Evolutionary conservation across 2,113 vertebrate species (phyloP), one percentile per base, ranked within the genome.

Genomic region (Solea senegalensis): DNA sequence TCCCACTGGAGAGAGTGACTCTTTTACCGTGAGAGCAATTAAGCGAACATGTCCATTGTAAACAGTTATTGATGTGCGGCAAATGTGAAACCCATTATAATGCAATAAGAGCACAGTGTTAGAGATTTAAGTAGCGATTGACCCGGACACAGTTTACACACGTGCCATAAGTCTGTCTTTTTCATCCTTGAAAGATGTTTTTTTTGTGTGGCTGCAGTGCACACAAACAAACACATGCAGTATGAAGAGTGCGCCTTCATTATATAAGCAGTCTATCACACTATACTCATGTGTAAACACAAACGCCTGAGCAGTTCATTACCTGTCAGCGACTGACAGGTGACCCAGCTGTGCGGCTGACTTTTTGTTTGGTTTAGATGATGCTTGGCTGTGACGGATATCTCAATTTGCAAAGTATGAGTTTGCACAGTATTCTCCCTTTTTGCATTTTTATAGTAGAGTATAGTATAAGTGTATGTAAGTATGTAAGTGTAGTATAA

Each of bases 311-410:
- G 40, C 54, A 48, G 28, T 54, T 67, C 13, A 27, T 27, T 2
- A 34, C 34, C 34, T 34, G 34, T 34, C 34, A 62, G 11, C 14
- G 7, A 43, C 15, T 26, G 50, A 61, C 39, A 59, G 13, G 40
- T 10, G 39, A 61, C 51, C 9, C 44, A 73, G 60, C 39, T 60
- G 43, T 55, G 40, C 39, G 43, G n/a, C 45, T 1, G 16, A 55
- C 64, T 44, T 46, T 21, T 15, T 15, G 56, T n/a, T 10, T 58
- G n/a, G 43, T 59, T 62, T 49, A 61, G 48, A 69, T 43, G 13
- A 39, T n/a, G 21, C 28, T 48, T 21, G 21, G 65, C 54, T 52
- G 27, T 5, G 48, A 60, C 21, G 21, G 40, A 50, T 1, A 6
- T 55, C 63, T 59, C 34, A 50, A 50, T 53, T 54, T 14, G 49